These are phyloP conservation scores for Recurvirostra avosetta DNA, from an alignment of 2,113 vertebrate species.

Conservation along the genomic window DNA sequence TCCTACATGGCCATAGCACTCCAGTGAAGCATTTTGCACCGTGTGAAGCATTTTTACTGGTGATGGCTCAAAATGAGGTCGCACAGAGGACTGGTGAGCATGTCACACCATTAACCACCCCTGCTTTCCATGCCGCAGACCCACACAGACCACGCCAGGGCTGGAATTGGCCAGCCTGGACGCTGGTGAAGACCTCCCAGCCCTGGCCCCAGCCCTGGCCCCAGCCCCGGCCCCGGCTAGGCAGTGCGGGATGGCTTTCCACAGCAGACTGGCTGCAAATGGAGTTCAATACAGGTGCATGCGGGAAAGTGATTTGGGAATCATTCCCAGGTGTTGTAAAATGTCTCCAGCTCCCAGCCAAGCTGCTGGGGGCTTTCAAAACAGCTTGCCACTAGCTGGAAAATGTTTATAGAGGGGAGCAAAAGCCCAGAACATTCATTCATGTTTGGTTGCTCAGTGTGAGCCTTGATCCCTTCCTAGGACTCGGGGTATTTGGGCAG, in stretches of 20 bases:
- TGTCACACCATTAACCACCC: not conserved
- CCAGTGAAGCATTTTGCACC: not conserved
- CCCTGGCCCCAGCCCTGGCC: too few relatives aligned
- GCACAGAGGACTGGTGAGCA: not conserved
- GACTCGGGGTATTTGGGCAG: not conserved
- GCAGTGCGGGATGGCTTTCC: not conserved
- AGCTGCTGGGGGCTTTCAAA: constrained; percentile 34
- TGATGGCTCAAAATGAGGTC: not conserved
- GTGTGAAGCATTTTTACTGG: not conserved
- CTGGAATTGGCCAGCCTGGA: not conserved
- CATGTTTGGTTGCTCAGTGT: not conserved
- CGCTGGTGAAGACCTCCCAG: not conserved
- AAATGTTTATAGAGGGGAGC: not conserved
- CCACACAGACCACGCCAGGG: not conserved
- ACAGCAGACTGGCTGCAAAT: not conserved
- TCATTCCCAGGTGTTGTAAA: not conserved
- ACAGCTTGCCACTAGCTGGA: constrained; percentile 3
- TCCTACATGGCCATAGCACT: not conserved
- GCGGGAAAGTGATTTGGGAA: not conserved
- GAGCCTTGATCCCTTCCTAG: not conserved
- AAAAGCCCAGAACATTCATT: not conserved
- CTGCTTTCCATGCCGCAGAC: not conserved
- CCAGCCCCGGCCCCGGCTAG: not conserved
- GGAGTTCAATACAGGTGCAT: constrained; percentile 4
- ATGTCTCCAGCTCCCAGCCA: constrained; percentile 4